Base-by-base conservation (phyloP, 2,797 vertebrate genomes). In the Platalea minor region DNA sequence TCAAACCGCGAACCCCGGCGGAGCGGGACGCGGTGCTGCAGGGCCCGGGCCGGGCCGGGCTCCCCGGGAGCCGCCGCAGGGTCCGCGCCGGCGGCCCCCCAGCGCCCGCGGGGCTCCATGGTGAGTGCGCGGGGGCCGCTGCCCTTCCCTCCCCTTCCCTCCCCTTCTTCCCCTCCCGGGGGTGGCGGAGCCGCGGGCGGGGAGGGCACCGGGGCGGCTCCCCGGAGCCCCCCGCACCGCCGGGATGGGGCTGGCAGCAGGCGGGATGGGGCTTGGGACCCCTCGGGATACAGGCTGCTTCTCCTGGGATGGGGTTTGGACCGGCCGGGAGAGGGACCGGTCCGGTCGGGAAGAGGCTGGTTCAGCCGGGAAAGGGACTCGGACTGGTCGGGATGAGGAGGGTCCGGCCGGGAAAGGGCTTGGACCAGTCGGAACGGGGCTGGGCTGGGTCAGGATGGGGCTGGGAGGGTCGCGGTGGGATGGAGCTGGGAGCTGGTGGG, bases 1-100 rank as follows among this genome's bases (percentile, higher is more conserved):
- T 95, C 94, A 95, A 95, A 95, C 96, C 75, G 80, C 79, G 85
- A 35, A 54, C 53, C 90, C 85, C 81, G 82, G 82, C 69, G 90
- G 90, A 91, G 85, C 91, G 79, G 96, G 91, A 95, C 68, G 85
- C 39, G 82, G 82, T 15, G 35, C 13, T 15, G 35, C 13, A 54
- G 64, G 88, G 85, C 59, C 80, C 79, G 51, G 79, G 54, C 85
- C 85, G 80, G 56, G 33, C 82, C 60, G 79, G 64, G 90, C 57
- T 88, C 80, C 72, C 86, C 57, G 72, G 89, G 89, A 61, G 75
- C 80, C 35, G 29, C 82, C 48, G 72, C 57, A n/a, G 80, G 70
- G 41, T 63, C 91, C 53, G 79, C 53, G 12, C 57, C 74, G 57
- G 45, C 57, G 53, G 53, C 53, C 53, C 53, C 53, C 29, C 29